These are phyloP conservation scores for Agrypnus murinus DNA, from an alignment of 2,888 invertebrate genomes.

Conservation along the genomic window DNA sequence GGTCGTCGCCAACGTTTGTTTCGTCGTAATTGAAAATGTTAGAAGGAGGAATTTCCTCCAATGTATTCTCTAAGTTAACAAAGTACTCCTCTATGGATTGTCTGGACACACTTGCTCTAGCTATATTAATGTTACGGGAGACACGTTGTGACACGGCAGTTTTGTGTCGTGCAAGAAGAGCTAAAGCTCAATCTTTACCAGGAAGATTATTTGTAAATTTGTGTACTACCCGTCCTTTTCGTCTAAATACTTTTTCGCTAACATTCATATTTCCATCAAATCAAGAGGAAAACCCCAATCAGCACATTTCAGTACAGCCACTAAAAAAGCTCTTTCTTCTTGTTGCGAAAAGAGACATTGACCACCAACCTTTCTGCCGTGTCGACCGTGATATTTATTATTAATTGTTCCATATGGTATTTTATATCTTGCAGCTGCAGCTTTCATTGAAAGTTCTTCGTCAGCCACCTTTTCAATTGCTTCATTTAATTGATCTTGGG, in stretches of 20 bases:
- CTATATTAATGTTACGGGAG: slow-evolving; percentile 45
- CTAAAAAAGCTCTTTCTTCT: slow-evolving; percentile 47
- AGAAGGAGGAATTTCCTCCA: slow-evolving; percentile 42
- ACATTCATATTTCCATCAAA: no score
- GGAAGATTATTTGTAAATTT: slow-evolving; percentile 54
- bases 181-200: slow-evolving; percentile 46
- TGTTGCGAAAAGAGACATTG: slow-evolving; percentile 43
- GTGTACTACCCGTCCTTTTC: slow-evolving; percentile 1
- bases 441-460: slow-evolving; percentile 25
- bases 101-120: slow-evolving; percentile 45
- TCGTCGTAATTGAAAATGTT: slow-evolving; percentile 49
- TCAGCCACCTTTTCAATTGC: slow-evolving; percentile 41
- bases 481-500: slow-evolving; percentile 33
- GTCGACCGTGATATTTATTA: slow-evolving; percentile 20
- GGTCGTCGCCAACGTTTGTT: slow-evolving; percentile 62
- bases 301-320: slow-evolving; percentile 46
- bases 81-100: slow-evolving; percentile 52
- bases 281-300: no score
- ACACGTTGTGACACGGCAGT: slow-evolving; percentile 33
- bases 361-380: slow-evolving; percentile 37
- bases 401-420: slow-evolving; percentile 33
- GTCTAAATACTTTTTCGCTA: no score
- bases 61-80: slow-evolving; percentile 49
- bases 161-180: slow-evolving; percentile 36
- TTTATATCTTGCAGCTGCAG: slow-evolving; percentile 28